These are phyloP conservation scores for Paracentrotus lividus DNA, from an alignment of 53 echinoderm and acorn worm genomes.

Conservation along the genomic window DNA sequence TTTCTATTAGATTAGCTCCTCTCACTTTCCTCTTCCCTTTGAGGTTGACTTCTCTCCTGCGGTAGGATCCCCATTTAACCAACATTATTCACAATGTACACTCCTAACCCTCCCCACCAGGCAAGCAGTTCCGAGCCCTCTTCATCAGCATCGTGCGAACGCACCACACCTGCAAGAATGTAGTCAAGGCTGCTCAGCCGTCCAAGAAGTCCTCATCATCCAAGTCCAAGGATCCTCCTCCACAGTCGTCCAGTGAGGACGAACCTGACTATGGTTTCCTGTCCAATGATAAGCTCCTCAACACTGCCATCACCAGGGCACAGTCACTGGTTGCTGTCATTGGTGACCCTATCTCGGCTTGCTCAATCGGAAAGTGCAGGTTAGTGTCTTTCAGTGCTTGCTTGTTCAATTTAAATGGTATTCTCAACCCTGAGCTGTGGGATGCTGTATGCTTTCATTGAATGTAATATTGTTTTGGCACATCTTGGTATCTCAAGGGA, in stretches of 20 bases:
- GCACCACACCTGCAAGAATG: conserved; percentile 90
- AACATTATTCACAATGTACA: neutral
- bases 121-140: conserved; percentile 98
- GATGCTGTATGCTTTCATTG: too few species aligned
- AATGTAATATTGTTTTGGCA: too few species aligned
- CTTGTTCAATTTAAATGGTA: neutral
- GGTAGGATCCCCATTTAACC: too few species aligned
- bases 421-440: too few species aligned
- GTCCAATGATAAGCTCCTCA: conserved; percentile 94
- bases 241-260: conserved; percentile 74
- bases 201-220: conserved; percentile 17
- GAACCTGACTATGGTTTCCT: conserved; percentile 97
- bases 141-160: conserved; percentile 99
- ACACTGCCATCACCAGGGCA: conserved; percentile 98
- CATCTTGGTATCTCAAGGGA: too few species aligned
- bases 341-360: conserved; percentile 94
- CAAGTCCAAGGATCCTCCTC: conserved; percentile 45
- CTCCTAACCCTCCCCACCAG: conserved; percentile 61
- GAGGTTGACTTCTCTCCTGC: too few species aligned
- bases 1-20: too few species aligned
- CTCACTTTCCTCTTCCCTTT: too few species aligned
- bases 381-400: conserved; percentile 44
- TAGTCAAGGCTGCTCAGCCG: conserved; percentile 47
- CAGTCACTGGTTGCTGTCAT: conserved; percentile 97
- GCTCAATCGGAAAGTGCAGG: conserved; percentile 99